A percentile compares a stretch with the other conserved stretches of the same genome.
phyloP scores from a whole-genome alignment of 2,113 vertebrate species.

The Balaenoptera acutorostrata region DNA sequence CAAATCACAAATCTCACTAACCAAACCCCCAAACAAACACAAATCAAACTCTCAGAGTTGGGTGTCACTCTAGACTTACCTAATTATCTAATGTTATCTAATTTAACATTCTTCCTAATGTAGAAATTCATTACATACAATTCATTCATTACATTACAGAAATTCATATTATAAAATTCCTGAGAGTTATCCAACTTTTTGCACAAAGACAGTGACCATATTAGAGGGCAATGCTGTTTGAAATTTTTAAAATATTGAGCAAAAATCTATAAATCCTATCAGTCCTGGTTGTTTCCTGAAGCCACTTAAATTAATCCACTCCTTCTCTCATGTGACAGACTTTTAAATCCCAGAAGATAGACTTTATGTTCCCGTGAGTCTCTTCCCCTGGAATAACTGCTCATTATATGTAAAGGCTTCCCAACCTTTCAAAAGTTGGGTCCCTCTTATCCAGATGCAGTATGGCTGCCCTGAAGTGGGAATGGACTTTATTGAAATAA shows the following conservation, averaged over 20 bases:
- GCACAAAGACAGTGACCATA: background rate
- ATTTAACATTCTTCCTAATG: background rate
- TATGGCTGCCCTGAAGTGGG: background rate
- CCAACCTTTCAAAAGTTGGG: background rate
- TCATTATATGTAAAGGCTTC: background rate
- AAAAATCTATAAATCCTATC: background rate
- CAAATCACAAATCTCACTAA: conserved; percentile 6
- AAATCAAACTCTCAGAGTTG: background rate
- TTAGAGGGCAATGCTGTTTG: background rate
- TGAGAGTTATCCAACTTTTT: background rate
- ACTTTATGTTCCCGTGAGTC: background rate
- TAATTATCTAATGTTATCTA: background rate
- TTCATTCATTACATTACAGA: no score
- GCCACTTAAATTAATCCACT: background rate
- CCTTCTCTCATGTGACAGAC: background rate
- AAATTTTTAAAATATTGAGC: background rate
- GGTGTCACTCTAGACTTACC: background rate
- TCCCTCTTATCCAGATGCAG: background rate
- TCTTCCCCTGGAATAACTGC: background rate
- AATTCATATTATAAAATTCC: background rate
- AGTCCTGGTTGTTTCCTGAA: background rate
- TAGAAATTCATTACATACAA: background rate
- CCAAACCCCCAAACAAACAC: background rate
- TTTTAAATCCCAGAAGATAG: background rate
- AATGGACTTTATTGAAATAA: background rate